Evolutionary conservation across 2,113 vertebrate genomes (phyloP).

Genomic region (Empidonax traillii): DNA sequence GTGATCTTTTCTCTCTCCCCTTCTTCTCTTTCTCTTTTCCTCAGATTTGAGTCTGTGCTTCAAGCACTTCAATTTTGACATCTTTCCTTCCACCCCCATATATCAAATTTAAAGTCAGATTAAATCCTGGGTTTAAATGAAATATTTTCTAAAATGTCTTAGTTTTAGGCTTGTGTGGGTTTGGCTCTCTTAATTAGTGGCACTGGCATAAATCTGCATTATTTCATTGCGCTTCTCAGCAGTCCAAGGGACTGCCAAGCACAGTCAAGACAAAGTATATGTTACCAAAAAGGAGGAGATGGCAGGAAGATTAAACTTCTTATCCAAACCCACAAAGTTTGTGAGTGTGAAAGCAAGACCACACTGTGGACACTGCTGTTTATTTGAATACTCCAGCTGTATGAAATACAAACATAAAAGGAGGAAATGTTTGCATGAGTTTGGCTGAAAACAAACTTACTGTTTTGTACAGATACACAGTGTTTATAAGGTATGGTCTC

Average conservation of each 20-base stretch:
- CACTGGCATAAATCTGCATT: conserved; percentile 8
- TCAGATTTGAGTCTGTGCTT: background rate
- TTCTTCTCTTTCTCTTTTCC: background rate
- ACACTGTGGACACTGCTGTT: background rate
- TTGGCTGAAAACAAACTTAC: background rate
- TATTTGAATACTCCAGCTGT: background rate
- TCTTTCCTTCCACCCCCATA: conserved; percentile 4
- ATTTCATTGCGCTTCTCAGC: background rate
- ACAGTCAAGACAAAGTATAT: background rate
- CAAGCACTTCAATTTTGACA: conserved; percentile 14
- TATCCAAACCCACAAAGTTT: background rate
- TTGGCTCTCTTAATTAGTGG: background rate
- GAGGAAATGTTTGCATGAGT: background rate
- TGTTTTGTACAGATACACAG: background rate
- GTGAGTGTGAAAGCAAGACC: background rate
- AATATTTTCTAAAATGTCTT: conserved; percentile 20
- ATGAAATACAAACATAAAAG: background rate
- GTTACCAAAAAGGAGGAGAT: background rate
- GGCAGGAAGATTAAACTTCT: background rate
- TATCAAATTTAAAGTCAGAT: conserved; percentile 5
- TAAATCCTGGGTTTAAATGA: conserved; percentile 17
- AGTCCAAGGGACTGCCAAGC: background rate
- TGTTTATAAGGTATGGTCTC: background rate
- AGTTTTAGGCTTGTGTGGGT: background rate
- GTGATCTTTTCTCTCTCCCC: background rate